Percentiles rank a stretch among this genome's conserved stretches.
Conservation (phyloP, 2,888 invertebrate species). For the Chydorus sphaericus region DNA sequence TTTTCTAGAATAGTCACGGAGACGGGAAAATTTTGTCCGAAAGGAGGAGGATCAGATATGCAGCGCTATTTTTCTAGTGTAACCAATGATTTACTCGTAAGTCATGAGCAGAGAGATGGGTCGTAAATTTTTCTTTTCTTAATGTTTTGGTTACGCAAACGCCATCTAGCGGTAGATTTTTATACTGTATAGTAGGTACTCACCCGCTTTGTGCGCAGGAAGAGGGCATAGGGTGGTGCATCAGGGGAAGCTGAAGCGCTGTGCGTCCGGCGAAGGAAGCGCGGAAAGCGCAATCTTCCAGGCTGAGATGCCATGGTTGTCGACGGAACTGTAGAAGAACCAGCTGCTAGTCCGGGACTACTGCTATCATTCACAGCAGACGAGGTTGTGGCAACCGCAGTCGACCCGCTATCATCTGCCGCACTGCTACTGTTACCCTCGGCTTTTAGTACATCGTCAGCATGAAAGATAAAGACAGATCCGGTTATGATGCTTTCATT, state of each 20-base stretch:
- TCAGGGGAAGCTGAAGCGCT: constrained; percentile 9
- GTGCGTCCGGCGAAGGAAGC: constrained; percentile 12
- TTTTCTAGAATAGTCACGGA: too few relatives aligned
- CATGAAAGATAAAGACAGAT: not conserved
- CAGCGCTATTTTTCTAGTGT: too few relatives aligned
- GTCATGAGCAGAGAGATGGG: too few relatives aligned
- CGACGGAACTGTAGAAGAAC: not conserved
- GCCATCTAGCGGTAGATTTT: not conserved
- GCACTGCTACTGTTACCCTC: too few relatives aligned
- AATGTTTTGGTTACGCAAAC: too few relatives aligned
- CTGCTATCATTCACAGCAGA: not conserved
- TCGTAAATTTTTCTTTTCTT: too few relatives aligned
- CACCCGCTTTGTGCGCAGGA: constrained; percentile 12
- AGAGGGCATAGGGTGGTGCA: constrained; percentile 11
- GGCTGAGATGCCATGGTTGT: not conserved
- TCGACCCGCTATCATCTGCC: not conserved
- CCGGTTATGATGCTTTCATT: too few relatives aligned
- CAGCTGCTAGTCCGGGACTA: not conserved
- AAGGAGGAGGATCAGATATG: too few relatives aligned
- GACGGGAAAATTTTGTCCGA: too few relatives aligned
- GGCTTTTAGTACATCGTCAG: not conserved
- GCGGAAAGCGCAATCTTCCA: not conserved
- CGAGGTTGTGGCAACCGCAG: not conserved
- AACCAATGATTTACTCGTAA: too few relatives aligned
- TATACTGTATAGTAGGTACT: constrained; percentile 1